phyloP scores from a whole-genome alignment of 1,140 invertebrate species.

The Periplaneta americana region DNA sequence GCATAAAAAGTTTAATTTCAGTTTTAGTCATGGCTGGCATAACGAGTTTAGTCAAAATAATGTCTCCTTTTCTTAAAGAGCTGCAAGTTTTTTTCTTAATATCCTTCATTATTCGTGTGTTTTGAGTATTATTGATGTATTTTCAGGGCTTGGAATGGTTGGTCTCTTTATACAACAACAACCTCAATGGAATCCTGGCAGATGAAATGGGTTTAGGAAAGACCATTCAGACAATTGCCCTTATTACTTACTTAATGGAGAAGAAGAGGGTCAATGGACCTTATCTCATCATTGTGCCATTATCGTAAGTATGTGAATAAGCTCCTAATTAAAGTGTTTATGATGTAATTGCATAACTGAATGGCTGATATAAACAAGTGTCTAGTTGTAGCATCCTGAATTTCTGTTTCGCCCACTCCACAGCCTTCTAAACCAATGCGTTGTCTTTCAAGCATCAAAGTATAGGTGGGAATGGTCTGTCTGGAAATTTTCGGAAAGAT shows the following conservation, averaged over 20 bases:
- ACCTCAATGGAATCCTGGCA: conserved; percentile 50
- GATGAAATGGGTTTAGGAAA: conserved; percentile 58
- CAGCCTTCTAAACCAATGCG: no score
- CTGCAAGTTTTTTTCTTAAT: no score
- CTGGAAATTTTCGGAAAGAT: no score
- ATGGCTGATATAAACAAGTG: no score
- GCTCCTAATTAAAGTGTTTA: no score
- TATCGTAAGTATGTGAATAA: conserved; percentile 41
- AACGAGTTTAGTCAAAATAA: no score
- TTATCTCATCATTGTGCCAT: conserved; percentile 62
- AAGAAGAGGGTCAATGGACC: conserved; percentile 61
- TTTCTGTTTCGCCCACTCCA: no score
- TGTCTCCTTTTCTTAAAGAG: no score
- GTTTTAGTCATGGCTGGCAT: not conserved
- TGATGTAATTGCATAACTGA: no score
- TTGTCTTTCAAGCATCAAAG: no score
- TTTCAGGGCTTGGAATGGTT: conserved; percentile 63
- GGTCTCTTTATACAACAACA: conserved; percentile 68
- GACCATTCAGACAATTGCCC: conserved; percentile 55
- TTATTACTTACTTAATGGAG: conserved; percentile 65
- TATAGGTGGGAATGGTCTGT: no score
- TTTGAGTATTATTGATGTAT: conserved; percentile 1
- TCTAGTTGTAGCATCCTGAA: no score
- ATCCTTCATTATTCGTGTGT: not conserved
- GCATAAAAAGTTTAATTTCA: not conserved